Evolutionary conservation across 2,113 vertebrate genomes (phyloP).

Genomic region (Bucco capensis): DNA sequence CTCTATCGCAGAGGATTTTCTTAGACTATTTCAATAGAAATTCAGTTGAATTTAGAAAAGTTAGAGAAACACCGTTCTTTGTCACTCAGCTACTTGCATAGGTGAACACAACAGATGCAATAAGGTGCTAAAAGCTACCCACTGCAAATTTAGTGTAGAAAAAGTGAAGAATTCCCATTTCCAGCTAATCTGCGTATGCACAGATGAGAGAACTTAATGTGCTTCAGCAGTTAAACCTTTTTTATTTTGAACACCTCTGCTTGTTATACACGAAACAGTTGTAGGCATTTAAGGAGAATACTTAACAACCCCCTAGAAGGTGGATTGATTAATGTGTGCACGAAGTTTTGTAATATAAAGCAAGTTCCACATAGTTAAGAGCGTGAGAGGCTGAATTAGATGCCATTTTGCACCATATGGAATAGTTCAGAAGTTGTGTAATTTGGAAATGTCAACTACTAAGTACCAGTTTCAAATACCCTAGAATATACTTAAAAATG

Average conservation of each 20-base stretch:
- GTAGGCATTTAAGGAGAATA: not conserved
- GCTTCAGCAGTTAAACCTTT: not conserved
- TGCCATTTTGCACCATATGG: not conserved
- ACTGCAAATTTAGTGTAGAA: not conserved
- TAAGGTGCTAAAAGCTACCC: not conserved
- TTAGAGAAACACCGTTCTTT: not conserved
- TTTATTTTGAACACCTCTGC: not conserved
- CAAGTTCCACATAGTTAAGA: not conserved
- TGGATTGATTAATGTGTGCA: fast-evolving
- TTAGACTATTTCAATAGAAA: not conserved
- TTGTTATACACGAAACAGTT: not conserved
- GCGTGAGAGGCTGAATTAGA: not conserved
- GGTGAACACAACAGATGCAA: not conserved
- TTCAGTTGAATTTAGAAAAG: not conserved
- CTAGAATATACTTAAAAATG: slow-evolving; percentile 35
- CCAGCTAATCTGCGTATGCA: not conserved
- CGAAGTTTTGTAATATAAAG: not conserved
- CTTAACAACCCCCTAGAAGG: not conserved
- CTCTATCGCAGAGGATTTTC: fast-evolving
- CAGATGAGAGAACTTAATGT: not conserved
- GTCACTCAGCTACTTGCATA: not conserved
- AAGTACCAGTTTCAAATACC: not conserved
- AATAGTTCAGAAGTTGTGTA: not conserved
- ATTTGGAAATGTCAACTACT: slow-evolving; percentile 34
- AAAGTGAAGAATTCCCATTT: not conserved